Base-by-base conservation (phyloP, 2,888 invertebrate genomes). In the Galerucella pusilla region DNA sequence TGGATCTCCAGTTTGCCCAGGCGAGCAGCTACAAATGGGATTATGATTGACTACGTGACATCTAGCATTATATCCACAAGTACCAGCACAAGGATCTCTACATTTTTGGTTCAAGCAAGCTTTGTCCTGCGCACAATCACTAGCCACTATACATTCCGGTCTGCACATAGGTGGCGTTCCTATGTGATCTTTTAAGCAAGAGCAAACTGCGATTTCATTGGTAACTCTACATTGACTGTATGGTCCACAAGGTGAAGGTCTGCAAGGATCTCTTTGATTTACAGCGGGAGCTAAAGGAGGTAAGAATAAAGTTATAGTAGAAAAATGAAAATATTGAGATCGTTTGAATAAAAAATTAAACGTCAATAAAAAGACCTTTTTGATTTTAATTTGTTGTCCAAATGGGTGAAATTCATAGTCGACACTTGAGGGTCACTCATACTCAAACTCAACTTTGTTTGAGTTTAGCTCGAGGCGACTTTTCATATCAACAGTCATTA, bases 31-130 rank as follows among this genome's bases (percentile, higher is more conserved):
- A 88, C 96, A 96, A 78, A 95, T 91, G 59, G 96, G 94, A 86
- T 94, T 95, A 85, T 96, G 96, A 87, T 94, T 95, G 67, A 95
- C 92, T 16, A 95, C 94, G 81, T 93, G 92, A 85, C 96, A 96
- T 80, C 93, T 90, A 2, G 96, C 94, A 88, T 94, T 93, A 75
- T 90, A 88, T 42, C 96, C 96, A 85, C 96, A 96, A n/a, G 94
- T 92, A 77, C 94, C 94, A 54, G 92, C 90, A 86, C 96, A 96
- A 66, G 96, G 96, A 87, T 96, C 94, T 77, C 91, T 90, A 85
- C 96, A 96, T 87, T 91, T 94, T 84, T 93, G 92, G 85, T 92
- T 92, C 69, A 94, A 90, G 85, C 97, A 97, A 67, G 96, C 93
- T 85, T 90, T 93, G 84, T 95, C 94, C 84, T 93, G 93, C 81